These are phyloP conservation scores for Baronia brevicornis DNA, from an alignment of 2,888 invertebrate genomes.

Conservation along the genomic window DNA sequence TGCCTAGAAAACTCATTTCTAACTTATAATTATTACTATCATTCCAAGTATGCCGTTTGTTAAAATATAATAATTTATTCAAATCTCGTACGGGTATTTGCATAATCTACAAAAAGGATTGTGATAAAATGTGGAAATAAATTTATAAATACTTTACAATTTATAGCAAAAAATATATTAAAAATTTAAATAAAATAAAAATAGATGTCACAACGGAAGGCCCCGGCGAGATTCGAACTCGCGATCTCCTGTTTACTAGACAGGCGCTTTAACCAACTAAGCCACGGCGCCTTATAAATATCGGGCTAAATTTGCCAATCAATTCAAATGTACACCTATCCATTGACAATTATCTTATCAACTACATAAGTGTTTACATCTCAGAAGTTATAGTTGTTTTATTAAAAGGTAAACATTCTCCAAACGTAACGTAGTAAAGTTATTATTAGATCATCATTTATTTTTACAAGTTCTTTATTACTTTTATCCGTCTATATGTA, in stretches of 20 bases:
- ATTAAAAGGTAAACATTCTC: too few relatives aligned
- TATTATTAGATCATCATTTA: too few relatives aligned
- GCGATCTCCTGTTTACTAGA: conserved; percentile 72
- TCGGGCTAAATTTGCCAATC: conserved; percentile 23
- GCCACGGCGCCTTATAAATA: conserved; percentile 76
- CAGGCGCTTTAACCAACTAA: conserved; percentile 83
- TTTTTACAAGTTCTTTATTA: too few relatives aligned
- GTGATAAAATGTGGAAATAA: neutral
- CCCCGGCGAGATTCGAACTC: conserved; percentile 72
- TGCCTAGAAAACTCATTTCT: conserved; percentile 9
- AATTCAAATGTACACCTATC: too few relatives aligned
- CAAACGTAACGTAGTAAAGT: too few relatives aligned
- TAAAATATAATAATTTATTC: conserved; percentile 10
- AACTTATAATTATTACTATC: conserved; percentile 14
- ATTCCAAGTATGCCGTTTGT: neutral
- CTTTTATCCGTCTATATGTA: too few relatives aligned
- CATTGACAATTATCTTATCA: too few relatives aligned
- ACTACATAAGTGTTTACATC: too few relatives aligned
- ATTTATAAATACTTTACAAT: neutral
- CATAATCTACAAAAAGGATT: neutral
- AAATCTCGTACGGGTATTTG: neutral
- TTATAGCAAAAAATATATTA: neutral
- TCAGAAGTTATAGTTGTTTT: too few relatives aligned
- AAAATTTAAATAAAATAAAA: neutral
- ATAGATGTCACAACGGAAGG: conserved; percentile 26